Evolutionary conservation across 2,113 vertebrate species (phyloP), one percentile per base, ranked within the genome.

Genomic region (Philantomba maxwellii): DNA sequence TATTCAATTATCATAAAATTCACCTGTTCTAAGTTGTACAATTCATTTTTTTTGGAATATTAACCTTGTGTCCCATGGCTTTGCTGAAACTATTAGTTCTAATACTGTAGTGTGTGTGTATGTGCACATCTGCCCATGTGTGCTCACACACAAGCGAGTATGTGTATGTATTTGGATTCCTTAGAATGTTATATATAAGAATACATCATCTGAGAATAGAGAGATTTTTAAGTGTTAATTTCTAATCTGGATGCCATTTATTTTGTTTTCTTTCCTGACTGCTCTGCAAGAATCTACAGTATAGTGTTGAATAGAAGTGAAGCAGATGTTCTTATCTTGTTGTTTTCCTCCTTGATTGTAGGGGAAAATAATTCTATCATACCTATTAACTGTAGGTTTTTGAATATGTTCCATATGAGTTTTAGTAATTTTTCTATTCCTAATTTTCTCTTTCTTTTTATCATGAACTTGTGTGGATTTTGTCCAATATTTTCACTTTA

Each of bases 91-190:
- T 15, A 2, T 73, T 39, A 64, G 62, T 64, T 64, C 30, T 64
- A 64, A 64, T n/a, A 64, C 33, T 17, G 30, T 19, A 64, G 17
- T 11, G 26, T 33, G n/a, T 53, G 25, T 87, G 64, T 73, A 7
- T 16, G 4, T 33, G 3, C 13, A 36, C 75, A 6, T 3, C 7
- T 30, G 26, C 7, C 14, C 8, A 5, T 5, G 16, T 49, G 4
- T 47, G 15, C n/a, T 70, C 19, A 23, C n/a, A 39, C 19, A 70
- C n/a, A 70, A 39, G 66, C 0, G 1, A 39, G 19, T 73, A 39
- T 73, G 36, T 49, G 45, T 78, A 53, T 53, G 19, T 53, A 47
- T 62, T 78, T 90, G 55, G 28, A 26, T 28, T 90, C 15, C 73
- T 36, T 58, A 89, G 43, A 60, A 60, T 60, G 25, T 45, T 60